Base-by-base conservation (phyloP, 2,888 invertebrate species). In the Lepetodrilus schrolli region DNA sequence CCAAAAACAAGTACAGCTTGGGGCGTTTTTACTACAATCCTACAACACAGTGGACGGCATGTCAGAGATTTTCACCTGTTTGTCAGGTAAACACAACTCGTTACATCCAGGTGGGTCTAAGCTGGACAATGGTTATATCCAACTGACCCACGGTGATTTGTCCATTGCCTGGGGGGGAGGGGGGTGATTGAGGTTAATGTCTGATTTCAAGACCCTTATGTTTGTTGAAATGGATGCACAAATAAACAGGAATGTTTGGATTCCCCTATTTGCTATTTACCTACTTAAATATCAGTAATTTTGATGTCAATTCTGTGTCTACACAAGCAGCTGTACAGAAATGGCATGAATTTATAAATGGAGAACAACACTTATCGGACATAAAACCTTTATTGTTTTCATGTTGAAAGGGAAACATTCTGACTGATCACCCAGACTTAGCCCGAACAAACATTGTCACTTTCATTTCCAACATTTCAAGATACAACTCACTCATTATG, bases 31-130 rank as follows among this genome's bases (percentile, higher is more conserved):
- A 26, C 34, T 30, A 26, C 13, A 58, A 30, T 58, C 30, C 17
- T 17, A 58, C 4, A 26, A 13, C 58, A 58, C 58, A 58, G 34
- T 58, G 58, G 26, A 30, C n/a, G 34, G 58, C 58, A 58, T 58
- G 58, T 58, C 58, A 43, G 58, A 58, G 58, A 30, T 58, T 58
- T 58, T 58, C 58, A 58, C 58, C 58, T 58, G 58, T 58, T 58
- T 58, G 58, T 21, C 58, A 58, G 58, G 58, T 58, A 58, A 58
- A 58, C 30, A 58, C 58, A 58, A 34, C 26, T 58, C 4, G 34
- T 58, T 58, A 58, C 58, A 5, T 58, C 58, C 58, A 58, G 58
- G 58, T 58, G 58, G 30, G 26, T 17, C 34, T 34, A 17, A 0
- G n/a, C 10, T 17, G 58, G 23, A 58, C 58, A 58, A 58, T 58